phyloP scores from a whole-genome alignment of 1,140 invertebrate genomes.

The Laodelphax striatellus region DNA sequence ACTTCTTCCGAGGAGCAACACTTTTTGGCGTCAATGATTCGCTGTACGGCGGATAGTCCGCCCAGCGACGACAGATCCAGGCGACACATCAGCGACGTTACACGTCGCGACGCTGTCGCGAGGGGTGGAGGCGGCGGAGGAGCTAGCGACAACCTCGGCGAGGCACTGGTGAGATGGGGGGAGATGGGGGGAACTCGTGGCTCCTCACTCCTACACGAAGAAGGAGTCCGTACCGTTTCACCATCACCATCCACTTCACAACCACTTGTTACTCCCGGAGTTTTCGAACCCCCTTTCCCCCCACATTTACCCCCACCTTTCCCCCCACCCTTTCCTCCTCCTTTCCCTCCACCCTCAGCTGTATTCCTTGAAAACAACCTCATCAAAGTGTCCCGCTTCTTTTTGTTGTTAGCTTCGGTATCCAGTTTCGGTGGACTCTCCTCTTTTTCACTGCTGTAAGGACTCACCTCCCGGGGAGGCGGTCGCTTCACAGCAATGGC shows the following conservation, averaged over 20 bases:
- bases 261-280: slow-evolving; percentile 8
- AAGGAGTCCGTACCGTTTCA: slow-evolving; percentile 27
- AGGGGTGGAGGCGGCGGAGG: slow-evolving; percentile 3
- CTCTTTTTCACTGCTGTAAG: slow-evolving; percentile 22
- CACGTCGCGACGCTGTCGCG: no score
- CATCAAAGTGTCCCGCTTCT: slow-evolving; percentile 53
- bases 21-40: slow-evolving; percentile 25
- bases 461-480: slow-evolving; percentile 15
- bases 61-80: slow-evolving; percentile 11
- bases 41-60: slow-evolving; percentile 23
- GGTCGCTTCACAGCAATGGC: slow-evolving; percentile 17
- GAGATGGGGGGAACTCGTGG: background rate
- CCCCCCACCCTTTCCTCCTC: slow-evolving; percentile 42
- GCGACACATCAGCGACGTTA: slow-evolving; percentile 13
- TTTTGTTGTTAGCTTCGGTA: slow-evolving; percentile 49
- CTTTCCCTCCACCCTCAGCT: slow-evolving; percentile 44
- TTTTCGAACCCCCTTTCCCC: slow-evolving; percentile 31
- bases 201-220: slow-evolving; percentile 7
- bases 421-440: slow-evolving; percentile 40
- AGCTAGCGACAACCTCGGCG: background rate
- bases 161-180: slow-evolving; percentile 1
- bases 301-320: slow-evolving; percentile 42
- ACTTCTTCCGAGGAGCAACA: slow-evolving; percentile 32
- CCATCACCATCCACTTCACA: slow-evolving; percentile 23
- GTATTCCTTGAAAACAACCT: slow-evolving; percentile 50